Evolutionary conservation across 2,797 vertebrate genomes (phyloP).

Genomic region (Sternotherus odoratus): DNA sequence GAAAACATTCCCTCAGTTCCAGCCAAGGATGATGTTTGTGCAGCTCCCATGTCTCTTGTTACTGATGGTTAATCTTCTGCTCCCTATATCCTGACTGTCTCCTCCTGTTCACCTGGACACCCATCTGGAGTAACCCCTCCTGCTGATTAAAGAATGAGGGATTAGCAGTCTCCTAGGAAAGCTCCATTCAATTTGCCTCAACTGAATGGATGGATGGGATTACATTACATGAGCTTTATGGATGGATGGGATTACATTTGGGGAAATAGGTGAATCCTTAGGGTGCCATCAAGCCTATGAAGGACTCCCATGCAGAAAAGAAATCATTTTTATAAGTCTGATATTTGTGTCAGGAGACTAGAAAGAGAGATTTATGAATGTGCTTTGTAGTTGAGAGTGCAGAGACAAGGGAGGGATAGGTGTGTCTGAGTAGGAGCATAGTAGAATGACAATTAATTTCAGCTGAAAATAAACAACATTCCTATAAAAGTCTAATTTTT

Average conservation of each 20-base stretch:
- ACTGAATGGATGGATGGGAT: constrained; percentile 45
- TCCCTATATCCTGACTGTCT: background rate
- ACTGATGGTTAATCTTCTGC: background rate
- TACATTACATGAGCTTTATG: constrained; percentile 7
- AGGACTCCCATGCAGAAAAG: constrained; percentile 25
- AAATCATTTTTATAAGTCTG: background rate
- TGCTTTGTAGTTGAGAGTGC: background rate
- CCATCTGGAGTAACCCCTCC: background rate
- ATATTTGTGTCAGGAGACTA: background rate
- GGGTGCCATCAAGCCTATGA: constrained; percentile 19
- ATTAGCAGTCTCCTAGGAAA: background rate
- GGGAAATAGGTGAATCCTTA: background rate
- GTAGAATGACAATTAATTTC: background rate
- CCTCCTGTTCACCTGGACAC: background rate
- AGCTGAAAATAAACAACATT: background rate
- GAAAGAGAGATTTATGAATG: background rate
- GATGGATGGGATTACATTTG: constrained; percentile 48
- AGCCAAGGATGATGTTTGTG: background rate
- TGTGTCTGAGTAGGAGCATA: background rate
- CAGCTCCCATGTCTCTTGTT: background rate
- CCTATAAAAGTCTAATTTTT: background rate
- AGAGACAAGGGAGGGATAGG: background rate
- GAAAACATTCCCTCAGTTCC: background rate
- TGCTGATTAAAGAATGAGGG: background rate
- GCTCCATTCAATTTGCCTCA: background rate